A percentile compares a stretch with the other conserved stretches of the same genome.
Conservation (phyloP, 2,797 vertebrate species). For the Etheostoma nigrum region DNA sequence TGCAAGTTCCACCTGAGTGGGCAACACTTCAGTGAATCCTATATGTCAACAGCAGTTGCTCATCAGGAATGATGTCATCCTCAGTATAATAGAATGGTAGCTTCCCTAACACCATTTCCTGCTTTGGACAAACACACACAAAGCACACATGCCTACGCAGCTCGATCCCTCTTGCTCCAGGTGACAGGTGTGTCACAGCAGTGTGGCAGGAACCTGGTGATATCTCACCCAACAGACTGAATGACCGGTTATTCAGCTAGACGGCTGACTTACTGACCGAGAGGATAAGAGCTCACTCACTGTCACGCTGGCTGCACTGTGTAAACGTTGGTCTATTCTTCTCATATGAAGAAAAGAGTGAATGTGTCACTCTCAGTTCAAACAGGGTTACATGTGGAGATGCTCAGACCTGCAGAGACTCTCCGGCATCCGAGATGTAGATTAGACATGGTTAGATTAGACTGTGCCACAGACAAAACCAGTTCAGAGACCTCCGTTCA, state of each 20-base stretch:
- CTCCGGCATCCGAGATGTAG: slow-evolving; percentile 38
- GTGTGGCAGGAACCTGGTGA: slow-evolving; percentile 43
- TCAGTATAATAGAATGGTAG: slow-evolving; percentile 27
- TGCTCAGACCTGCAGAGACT: slow-evolving; percentile 34
- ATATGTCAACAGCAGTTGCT: slow-evolving; percentile 57
- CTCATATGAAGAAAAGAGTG: slow-evolving; percentile 37
- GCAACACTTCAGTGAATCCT: slow-evolving; percentile 50
- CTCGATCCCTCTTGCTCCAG: slow-evolving; percentile 32
- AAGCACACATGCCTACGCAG: slow-evolving; percentile 17
- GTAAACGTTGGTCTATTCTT: slow-evolving; percentile 41
- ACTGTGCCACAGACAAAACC: slow-evolving; percentile 55
- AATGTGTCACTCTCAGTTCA: slow-evolving; percentile 52
- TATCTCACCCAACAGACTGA: slow-evolving; percentile 53
- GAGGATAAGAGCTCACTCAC: slow-evolving; percentile 41
- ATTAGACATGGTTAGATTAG: slow-evolving; percentile 51
- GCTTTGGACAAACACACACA: slow-evolving; percentile 21
- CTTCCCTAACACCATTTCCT: slow-evolving; percentile 54
- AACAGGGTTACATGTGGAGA: slow-evolving; percentile 18
- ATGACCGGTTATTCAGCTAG: slow-evolving; percentile 66
- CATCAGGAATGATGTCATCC: slow-evolving; percentile 55
- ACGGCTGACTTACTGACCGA: slow-evolving; percentile 61
- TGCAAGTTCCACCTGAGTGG: slow-evolving; percentile 31
- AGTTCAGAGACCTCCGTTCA: slow-evolving; percentile 56
- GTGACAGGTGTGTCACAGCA: slow-evolving; percentile 72
- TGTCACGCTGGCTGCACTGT: slow-evolving; percentile 29